Conservation (phyloP, 2,888 invertebrate genomes). For the Flexamia atlantica region DNA sequence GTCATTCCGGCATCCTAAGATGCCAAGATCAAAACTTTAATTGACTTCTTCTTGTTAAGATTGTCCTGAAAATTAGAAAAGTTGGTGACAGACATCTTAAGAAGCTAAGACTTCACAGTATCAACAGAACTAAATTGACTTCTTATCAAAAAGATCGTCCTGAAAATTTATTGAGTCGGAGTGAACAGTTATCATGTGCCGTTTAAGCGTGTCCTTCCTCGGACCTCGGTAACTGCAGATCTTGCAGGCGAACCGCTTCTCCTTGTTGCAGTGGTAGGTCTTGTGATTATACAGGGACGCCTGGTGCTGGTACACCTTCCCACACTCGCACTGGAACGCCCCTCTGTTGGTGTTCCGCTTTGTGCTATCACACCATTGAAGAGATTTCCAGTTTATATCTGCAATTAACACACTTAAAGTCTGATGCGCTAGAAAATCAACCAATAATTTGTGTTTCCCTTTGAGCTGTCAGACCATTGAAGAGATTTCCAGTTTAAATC, state of each 20-base stretch:
- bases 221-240: conserved; percentile 65
- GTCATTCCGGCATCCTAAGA: too few relatives aligned
- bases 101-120: too few relatives aligned
- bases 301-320: conserved; percentile 66
- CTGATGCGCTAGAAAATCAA: background rate
- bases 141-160: conserved; percentile 59
- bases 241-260: conserved; percentile 66
- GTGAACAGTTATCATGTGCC: conserved; percentile 44
- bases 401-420: conserved; percentile 13
- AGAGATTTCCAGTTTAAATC: too few relatives aligned
- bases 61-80: too few relatives aligned
- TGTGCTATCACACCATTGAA: background rate
- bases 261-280: conserved; percentile 67
- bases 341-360: background rate
- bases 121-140: background rate
- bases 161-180: conserved; percentile 22
- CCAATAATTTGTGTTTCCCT: too few relatives aligned
- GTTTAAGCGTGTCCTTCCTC: conserved; percentile 63
- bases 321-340: conserved; percentile 61
- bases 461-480: too few relatives aligned
- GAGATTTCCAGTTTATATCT: background rate
- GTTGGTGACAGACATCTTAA: too few relatives aligned
- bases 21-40: too few relatives aligned
- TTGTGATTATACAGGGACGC: conserved; percentile 66
- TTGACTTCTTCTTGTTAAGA: too few relatives aligned